Conservation (phyloP, 2,888 invertebrate species). For the Tillus elongatus region DNA sequence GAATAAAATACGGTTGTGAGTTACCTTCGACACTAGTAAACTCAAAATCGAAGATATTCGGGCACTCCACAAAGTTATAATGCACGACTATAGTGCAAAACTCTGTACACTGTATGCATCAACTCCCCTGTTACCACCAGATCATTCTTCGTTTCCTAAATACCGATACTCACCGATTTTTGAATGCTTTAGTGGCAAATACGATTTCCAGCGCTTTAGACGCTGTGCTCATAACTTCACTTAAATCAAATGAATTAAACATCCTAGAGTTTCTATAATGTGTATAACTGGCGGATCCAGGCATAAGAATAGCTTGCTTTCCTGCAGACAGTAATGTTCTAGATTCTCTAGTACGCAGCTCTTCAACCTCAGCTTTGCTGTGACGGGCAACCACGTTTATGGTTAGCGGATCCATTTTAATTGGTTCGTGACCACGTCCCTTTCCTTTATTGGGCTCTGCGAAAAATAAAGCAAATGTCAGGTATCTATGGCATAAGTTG, state of each 20-base stretch:
- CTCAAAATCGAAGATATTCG: too few relatives aligned
- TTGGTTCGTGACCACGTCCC: constrained; percentile 20
- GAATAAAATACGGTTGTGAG: too few relatives aligned
- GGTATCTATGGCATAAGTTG: too few relatives aligned
- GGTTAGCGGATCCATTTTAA: constrained; percentile 24
- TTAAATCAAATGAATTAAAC: constrained; percentile 35
- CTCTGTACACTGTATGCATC: too few relatives aligned
- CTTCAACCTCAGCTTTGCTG: constrained; percentile 35
- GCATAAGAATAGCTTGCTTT: constrained; percentile 32
- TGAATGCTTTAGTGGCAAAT: constrained; percentile 44
- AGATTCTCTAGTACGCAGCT: constrained; percentile 37
- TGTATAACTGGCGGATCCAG: constrained; percentile 40
- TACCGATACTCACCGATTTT: constrained; percentile 41
- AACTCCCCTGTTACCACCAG: too few relatives aligned
- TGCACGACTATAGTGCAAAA: too few relatives aligned
- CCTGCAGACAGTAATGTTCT: constrained; percentile 17
- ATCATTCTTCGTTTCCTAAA: too few relatives aligned
- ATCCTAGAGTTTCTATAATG: constrained; percentile 39
- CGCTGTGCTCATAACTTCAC: constrained; percentile 40
- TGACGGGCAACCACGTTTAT: constrained; percentile 26
- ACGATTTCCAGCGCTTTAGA: constrained; percentile 46
- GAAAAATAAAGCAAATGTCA: background rate
- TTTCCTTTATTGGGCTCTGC: constrained; percentile 15
- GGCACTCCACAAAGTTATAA: too few relatives aligned
- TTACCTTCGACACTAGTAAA: too few relatives aligned